Evolutionary conservation across 1,140 invertebrate species (phyloP).

Genomic region (Orchestia grillus): DNA sequence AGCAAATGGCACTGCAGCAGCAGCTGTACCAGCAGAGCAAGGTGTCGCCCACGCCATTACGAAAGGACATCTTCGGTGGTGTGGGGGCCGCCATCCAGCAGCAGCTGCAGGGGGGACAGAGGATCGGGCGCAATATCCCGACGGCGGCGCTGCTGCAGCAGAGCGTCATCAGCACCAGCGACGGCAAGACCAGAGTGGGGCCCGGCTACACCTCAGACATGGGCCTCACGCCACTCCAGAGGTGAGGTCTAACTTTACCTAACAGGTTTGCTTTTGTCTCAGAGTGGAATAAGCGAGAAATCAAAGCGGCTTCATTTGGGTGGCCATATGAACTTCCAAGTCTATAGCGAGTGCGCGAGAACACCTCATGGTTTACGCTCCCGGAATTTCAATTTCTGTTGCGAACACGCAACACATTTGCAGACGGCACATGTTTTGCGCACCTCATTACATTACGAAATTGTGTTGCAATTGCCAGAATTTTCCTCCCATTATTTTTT

Average conservation of each 20-base stretch:
- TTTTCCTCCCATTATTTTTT: no score
- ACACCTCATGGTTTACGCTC: no score
- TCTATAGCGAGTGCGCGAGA: no score
- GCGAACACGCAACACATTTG: no score
- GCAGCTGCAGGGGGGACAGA: slow-evolving; percentile 60
- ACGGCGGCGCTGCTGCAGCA: slow-evolving; percentile 67
- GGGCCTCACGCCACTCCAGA: slow-evolving; percentile 66
- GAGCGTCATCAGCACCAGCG: slow-evolving; percentile 65
- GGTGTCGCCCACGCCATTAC: slow-evolving; percentile 65
- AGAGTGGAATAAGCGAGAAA: no score
- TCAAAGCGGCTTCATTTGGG: no score
- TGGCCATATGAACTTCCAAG: no score
- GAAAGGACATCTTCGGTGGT: slow-evolving; percentile 60
- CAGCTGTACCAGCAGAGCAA: slow-evolving; percentile 63
- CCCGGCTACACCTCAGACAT: slow-evolving; percentile 45
- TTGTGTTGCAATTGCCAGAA: no score
- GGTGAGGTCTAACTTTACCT: slow-evolving; percentile 53
- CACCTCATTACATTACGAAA: no score
- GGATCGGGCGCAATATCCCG: slow-evolving; percentile 62
- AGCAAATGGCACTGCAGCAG: slow-evolving; percentile 58
- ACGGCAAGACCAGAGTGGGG: slow-evolving; percentile 61
- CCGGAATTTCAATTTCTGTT: no score
- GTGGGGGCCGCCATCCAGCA: slow-evolving; percentile 61
- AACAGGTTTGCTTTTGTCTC: no score
- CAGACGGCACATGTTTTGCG: no score